phyloP scores from a whole-genome alignment of 2,888 invertebrate genomes.

The Drosophila anomelani region DNA sequence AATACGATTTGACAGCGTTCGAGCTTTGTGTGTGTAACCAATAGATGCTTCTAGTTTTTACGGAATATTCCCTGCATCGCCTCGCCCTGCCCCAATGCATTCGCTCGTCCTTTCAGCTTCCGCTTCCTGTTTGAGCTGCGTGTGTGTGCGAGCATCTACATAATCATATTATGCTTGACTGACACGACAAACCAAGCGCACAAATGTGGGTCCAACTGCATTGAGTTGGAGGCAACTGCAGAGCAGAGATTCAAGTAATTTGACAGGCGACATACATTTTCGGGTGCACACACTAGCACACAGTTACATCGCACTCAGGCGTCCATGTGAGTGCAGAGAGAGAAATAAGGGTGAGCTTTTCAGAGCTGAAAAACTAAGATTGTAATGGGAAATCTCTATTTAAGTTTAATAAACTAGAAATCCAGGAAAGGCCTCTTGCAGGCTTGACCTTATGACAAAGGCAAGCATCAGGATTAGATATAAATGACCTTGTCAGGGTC shows the following conservation, averaged over 20 bases:
- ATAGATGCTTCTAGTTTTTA: constrained; percentile 50
- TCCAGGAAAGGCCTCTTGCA: accelerated
- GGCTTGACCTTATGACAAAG: background rate
- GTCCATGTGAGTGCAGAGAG: constrained; percentile 7
- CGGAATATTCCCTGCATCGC: constrained; percentile 11
- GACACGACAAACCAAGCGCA: constrained; percentile 78
- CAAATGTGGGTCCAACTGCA: constrained; percentile 77
- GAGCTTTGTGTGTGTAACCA: constrained; percentile 37
- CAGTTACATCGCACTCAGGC: constrained; percentile 22
- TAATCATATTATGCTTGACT: constrained; percentile 80
- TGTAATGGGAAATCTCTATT: background rate
- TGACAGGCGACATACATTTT: constrained; percentile 81
- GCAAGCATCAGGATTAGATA: too few species aligned
- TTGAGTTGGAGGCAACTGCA: constrained; percentile 56
- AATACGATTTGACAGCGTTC: constrained; percentile 82
- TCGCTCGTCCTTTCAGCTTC: constrained; percentile 26
- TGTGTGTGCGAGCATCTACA: constrained; percentile 64
- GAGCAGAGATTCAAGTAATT: constrained; percentile 77
- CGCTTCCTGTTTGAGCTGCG: constrained; percentile 27
- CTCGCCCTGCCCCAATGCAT: background rate
- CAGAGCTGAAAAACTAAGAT: background rate
- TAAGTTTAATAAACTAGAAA: background rate
- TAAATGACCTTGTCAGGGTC: background rate
- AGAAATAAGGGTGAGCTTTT: constrained; percentile 21
- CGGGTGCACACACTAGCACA: constrained; percentile 56